Base-by-base conservation (phyloP, 2,113 vertebrate genomes). In the Aleadryas rufinucha region DNA sequence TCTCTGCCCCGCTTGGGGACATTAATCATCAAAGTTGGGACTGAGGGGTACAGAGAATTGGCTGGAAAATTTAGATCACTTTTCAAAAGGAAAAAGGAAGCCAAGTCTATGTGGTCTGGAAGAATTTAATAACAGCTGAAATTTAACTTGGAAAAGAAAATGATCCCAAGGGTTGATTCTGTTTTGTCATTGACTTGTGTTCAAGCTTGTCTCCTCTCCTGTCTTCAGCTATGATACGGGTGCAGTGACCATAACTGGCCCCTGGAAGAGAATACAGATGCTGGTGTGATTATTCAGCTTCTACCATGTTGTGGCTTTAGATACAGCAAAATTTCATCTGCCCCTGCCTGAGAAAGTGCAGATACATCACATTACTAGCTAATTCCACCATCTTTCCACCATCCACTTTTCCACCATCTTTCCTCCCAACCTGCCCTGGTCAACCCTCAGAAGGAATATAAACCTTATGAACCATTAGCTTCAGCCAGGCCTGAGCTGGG, bases 141-240 rank as follows among this genome's bases (percentile, higher is more conserved):
- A 95, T 96, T 93, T 95, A 90, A 84, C 90, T 94, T 95, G 92
- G 88, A 87, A 90, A 81, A 91, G 31, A 78, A 93, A 93, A 83
- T 21, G 10, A 47, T 77, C 64, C 79, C 79, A 78, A 90, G 76
- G 82, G 39, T 49, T 76, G 66, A 39, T 42, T 35, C n/a, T 33
- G 16, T 56, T 93, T 83, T 86, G 81, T 64, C 90, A 90, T 4
- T 86, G 54, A 79, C 57, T 90, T 88, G 33, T 66, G 14, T 28
- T 90, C 47, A 88, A 77, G 54, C 54, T 89, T 5, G 0, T 24
- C 35, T 72, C n/a, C 57, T 64, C 50, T 79, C 47, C 53, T 81
- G 60, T 65, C 56, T 65, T 52, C 65, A 70, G 75, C 59, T 63
- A 10, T 0, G 0, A 31, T 11, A 20, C 1, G 17, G n/a, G 8